Percentiles rank a stretch among this genome's conserved stretches.
phyloP scores from a whole-genome alignment of 1,140 invertebrate species.

The Scaptomyza hsui region DNA sequence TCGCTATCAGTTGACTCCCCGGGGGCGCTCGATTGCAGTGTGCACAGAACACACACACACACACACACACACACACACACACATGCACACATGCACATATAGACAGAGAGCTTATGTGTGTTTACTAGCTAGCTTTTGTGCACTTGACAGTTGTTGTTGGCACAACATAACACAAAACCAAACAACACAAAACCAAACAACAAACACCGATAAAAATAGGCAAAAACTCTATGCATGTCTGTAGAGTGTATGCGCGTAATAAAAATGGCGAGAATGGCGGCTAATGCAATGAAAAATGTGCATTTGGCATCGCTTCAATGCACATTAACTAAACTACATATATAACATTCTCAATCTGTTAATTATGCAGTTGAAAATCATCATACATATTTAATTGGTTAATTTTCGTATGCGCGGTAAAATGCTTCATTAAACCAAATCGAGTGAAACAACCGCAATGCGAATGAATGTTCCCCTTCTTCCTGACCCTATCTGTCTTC shows the following conservation, averaged over 20 bases:
- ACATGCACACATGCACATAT: background rate
- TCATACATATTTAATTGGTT: conserved; percentile 71
- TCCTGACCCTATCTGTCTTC: background rate
- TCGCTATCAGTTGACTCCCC: background rate
- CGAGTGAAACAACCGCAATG: conserved; percentile 11
- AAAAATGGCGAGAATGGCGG: conserved; percentile 16
- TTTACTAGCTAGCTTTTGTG: conserved; percentile 40
- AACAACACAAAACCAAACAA: conserved; percentile 20
- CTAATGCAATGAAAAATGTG: conserved; percentile 13
- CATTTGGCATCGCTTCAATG: conserved; percentile 26
- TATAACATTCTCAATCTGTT: conserved; percentile 8
- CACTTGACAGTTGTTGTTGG: conserved; percentile 62
- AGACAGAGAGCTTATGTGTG: conserved; percentile 8
- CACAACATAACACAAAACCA: conserved; percentile 17
- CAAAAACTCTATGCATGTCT: no score
- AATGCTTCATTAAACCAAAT: conserved; percentile 46
- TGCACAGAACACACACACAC: conserved; percentile 1
- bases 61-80: background rate
- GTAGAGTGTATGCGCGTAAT: no score
- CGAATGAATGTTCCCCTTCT: background rate
- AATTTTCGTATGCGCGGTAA: conserved; percentile 51
- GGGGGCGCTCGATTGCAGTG: background rate
- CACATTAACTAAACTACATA: conserved; percentile 46
- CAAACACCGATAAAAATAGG: background rate
- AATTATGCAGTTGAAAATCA: conserved; percentile 54